Evolutionary conservation across 2,888 invertebrate species (phyloP).

Genomic region (Andrena camellia): DNA sequence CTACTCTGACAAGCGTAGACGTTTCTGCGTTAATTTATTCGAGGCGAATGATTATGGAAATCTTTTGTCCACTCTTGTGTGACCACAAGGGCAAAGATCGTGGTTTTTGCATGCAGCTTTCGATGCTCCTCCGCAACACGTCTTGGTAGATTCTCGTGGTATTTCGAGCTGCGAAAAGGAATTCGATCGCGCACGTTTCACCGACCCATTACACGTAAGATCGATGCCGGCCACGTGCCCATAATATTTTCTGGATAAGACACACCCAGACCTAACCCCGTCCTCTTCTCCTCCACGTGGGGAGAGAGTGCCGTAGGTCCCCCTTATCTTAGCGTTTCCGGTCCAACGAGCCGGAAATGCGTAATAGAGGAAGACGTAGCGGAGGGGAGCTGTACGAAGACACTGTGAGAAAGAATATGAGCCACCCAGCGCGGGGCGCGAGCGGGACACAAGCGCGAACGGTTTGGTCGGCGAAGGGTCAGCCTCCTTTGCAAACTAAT

Average conservation of each 20-base stretch:
- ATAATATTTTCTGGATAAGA: conserved; percentile 82
- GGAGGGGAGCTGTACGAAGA: conserved; percentile 65
- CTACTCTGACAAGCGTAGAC: conserved; percentile 61
- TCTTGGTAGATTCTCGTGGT: conserved; percentile 12
- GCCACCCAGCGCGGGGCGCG: conserved; percentile 46
- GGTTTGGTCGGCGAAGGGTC: conserved; percentile 31
- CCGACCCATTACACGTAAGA: conserved; percentile 76
- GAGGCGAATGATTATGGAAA: conserved; percentile 54
- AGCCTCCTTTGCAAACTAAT: conserved; percentile 43
- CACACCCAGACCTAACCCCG: conserved; percentile 69
- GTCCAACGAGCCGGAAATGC: conserved; percentile 85
- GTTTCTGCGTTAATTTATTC: conserved; percentile 60
- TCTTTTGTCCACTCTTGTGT: neutral
- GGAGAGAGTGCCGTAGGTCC: conserved; percentile 62
- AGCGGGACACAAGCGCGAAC: conserved; percentile 60
- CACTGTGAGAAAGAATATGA: conserved; percentile 70
- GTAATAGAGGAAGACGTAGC: conserved; percentile 81
- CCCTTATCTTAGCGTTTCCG: conserved; percentile 85
- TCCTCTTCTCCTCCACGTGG: conserved; percentile 67
- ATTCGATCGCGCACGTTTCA: conserved; percentile 66
- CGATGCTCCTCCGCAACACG: neutral
- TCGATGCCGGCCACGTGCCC: conserved; percentile 76
- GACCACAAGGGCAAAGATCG: neutral
- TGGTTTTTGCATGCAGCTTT: neutral
- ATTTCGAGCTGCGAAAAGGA: conserved; percentile 12